Conservation (phyloP, 2,797 vertebrate species). For the Cebuella pygmaea region DNA sequence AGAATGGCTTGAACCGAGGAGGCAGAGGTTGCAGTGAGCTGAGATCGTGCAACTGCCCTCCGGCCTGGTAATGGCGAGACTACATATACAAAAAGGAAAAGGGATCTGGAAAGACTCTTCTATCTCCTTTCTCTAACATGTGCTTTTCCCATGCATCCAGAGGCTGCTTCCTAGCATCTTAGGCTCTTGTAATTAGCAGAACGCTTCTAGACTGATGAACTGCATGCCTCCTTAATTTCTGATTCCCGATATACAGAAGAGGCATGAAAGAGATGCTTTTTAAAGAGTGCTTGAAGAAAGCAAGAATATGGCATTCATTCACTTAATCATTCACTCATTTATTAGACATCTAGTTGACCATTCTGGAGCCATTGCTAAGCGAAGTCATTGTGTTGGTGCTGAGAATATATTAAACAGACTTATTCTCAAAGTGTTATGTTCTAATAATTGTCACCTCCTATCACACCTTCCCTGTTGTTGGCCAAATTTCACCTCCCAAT, state of each 20-base stretch:
- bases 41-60: background rate
- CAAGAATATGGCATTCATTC: background rate
- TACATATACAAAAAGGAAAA: background rate
- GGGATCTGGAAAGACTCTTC: background rate
- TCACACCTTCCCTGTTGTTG: background rate
- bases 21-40: background rate
- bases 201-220: background rate
- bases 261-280: background rate
- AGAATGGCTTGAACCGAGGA: background rate
- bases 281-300: conserved; percentile 30
- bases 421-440: background rate
- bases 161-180: background rate
- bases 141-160: background rate
- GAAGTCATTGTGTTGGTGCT: background rate
- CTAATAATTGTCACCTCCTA: background rate
- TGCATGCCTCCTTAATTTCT: background rate
- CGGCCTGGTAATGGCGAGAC: background rate
- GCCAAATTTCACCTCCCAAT: background rate
- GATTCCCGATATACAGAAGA: background rate
- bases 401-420: background rate
- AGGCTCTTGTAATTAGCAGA: background rate
- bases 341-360: background rate
- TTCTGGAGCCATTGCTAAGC: background rate
- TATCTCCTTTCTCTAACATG: background rate
- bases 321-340: background rate